Evolutionary conservation across 2,797 vertebrate species (phyloP).

Genomic region (Gallirallus australis): DNA sequence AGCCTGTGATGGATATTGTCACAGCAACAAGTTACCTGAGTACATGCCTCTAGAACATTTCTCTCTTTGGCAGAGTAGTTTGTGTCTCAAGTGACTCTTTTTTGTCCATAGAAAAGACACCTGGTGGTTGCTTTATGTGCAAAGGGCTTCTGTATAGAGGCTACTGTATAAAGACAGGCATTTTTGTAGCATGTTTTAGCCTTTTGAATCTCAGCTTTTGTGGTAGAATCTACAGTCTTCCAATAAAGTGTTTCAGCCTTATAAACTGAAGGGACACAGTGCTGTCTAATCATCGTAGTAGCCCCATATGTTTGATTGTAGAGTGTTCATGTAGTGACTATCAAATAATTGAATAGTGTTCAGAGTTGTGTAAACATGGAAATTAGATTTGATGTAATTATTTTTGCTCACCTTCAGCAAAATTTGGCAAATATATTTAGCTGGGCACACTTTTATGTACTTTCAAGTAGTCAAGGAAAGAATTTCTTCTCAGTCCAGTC

Average conservation of each 20-base stretch:
- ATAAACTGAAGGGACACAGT: not conserved
- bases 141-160: not conserved
- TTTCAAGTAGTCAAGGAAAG: not conserved
- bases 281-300: not conserved
- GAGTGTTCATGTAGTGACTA: not conserved
- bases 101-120: not conserved
- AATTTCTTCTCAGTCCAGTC: not conserved
- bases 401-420: not conserved
- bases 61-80: not conserved
- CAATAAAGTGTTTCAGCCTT: not conserved
- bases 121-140: not conserved
- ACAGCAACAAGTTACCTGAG: rapidly evolving
- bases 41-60: not conserved
- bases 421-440: not conserved
- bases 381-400: not conserved
- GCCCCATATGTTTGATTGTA: not conserved
- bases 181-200: not conserved
- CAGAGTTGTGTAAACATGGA: not conserved
- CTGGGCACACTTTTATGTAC: not conserved
- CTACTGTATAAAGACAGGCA: not conserved
- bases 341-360: not conserved
- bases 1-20: not conserved
- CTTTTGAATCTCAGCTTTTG: not conserved
- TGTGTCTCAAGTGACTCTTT: not conserved
- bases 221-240: not conserved